phyloP scores from a whole-genome alignment of 2,888 invertebrate genomes.

The Metallyticus violacea region DNA sequence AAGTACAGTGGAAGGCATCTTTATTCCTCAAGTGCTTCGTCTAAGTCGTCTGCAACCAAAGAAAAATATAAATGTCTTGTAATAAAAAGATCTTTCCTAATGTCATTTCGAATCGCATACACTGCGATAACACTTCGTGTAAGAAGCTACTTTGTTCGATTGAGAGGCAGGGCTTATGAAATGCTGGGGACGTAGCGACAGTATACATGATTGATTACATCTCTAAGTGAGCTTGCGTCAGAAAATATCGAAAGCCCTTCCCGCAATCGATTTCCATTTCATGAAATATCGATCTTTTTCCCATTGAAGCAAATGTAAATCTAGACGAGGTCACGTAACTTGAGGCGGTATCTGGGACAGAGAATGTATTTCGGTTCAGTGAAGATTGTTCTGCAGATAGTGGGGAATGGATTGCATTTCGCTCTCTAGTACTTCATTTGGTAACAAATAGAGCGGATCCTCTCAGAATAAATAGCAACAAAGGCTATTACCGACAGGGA shows the following conservation, averaged over 20 bases:
- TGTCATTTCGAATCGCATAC: not conserved
- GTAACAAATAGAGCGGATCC: too few relatives aligned
- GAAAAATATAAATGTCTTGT: not conserved
- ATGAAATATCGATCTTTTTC: not conserved
- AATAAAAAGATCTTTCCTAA: not conserved
- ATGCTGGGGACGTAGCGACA: not conserved
- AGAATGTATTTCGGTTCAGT: not conserved
- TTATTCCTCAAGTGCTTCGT: too few relatives aligned
- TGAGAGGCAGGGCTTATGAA: not conserved
- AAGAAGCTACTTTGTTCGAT: not conserved
- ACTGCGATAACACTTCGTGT: not conserved
- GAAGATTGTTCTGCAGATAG: not conserved
- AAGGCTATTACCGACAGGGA: too few relatives aligned
- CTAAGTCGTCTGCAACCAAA: too few relatives aligned
- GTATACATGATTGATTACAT: not conserved
- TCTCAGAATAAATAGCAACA: too few relatives aligned
- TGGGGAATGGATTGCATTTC: not conserved
- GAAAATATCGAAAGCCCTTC: not conserved
- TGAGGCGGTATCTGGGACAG: not conserved
- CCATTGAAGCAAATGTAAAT: not conserved
- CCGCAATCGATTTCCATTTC: not conserved
- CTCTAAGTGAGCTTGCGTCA: not conserved
- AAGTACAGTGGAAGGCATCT: too few relatives aligned
- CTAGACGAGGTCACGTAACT: not conserved
- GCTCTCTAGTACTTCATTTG: not conserved